Conservation (phyloP, 2,113 vertebrate species). For the Felis chaus region DNA sequence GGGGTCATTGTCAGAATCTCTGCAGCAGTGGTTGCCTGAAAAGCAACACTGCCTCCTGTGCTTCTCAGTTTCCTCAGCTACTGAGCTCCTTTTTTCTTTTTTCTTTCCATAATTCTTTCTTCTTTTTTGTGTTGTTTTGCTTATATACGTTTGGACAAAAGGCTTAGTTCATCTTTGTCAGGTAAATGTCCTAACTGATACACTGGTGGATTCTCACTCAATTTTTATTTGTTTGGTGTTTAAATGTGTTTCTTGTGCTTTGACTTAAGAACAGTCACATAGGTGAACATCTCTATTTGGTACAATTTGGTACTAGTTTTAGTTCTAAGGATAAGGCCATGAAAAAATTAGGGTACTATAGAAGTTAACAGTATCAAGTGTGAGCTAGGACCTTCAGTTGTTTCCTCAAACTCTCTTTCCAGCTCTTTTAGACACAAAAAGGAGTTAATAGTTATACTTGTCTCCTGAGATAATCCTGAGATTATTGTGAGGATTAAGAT, state of each 20-base stretch:
- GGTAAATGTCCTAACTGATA: neutral
- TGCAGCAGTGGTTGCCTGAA: neutral
- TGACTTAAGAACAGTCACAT: neutral
- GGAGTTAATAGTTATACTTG: neutral
- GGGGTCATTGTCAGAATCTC: neutral
- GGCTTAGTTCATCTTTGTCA: neutral
- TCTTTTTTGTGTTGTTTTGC: neutral
- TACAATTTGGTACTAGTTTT: neutral
- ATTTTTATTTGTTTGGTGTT: neutral
- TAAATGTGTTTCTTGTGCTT: neutral
- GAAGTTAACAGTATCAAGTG: neutral
- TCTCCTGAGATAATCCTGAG: neutral
- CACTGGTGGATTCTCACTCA: neutral
- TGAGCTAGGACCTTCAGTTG: neutral
- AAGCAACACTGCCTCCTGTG: neutral
- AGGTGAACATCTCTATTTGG: neutral
- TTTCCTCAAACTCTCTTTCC: neutral
- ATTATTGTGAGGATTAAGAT: neutral
- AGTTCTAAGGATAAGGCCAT: neutral
- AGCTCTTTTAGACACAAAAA: neutral
- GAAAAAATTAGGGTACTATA: neutral
- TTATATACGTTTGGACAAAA: neutral
- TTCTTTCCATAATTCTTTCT: too few relatives aligned
- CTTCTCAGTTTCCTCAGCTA: neutral
- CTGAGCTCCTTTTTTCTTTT: neutral